Base-by-base conservation (phyloP, 2,113 vertebrate species). In the Tetrao urogallus region DNA sequence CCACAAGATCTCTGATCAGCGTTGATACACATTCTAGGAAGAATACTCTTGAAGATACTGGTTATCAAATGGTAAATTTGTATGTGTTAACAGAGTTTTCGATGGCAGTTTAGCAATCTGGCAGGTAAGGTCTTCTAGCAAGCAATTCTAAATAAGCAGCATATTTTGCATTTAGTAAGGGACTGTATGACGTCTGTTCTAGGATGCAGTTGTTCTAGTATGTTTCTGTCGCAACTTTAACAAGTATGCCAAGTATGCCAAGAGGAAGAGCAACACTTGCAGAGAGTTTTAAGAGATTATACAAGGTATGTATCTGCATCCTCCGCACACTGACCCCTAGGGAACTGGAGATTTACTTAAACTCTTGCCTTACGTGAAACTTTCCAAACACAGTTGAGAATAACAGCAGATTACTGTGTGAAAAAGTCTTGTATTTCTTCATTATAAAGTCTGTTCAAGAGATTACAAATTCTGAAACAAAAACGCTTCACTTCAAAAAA, bases 401-500 rank as follows among this genome's bases (percentile, higher is more conserved):
- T 90, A 88, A 48, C 78, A 91, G 71, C 66, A 40, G 54, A 43
- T 78, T 69, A 43, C 75, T 78, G 40, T 82, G 42, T 16, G 76
- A 71, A 34, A 86, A 71, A 94, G 92, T 88, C 80, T 80, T 91
- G 38, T 30, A 64, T 83, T 92, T 90, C 40, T 52, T 95, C 89
- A 87, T 89, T 95, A 60, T 34, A 86, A 92, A 95, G 67, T 79
- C 83, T 93, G 77, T 91, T 97, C 75, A 94, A 86, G 88, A 93
- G 72, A 84, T 79, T 80, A 94, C 64, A 92, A 89, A 96, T 93
- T 91, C 92, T 92, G 67, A 93, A 95, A 75, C 54, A 58, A 97
- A 91, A 82, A 74, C 52, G 95, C 81, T 92, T 94, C 95, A 95
- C 81, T 92, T 94, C 95, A 95, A 95, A 95, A 96, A 95, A 63